Conservation (phyloP, 2,113 vertebrate species). For the Elgaria multicarinata region DNA sequence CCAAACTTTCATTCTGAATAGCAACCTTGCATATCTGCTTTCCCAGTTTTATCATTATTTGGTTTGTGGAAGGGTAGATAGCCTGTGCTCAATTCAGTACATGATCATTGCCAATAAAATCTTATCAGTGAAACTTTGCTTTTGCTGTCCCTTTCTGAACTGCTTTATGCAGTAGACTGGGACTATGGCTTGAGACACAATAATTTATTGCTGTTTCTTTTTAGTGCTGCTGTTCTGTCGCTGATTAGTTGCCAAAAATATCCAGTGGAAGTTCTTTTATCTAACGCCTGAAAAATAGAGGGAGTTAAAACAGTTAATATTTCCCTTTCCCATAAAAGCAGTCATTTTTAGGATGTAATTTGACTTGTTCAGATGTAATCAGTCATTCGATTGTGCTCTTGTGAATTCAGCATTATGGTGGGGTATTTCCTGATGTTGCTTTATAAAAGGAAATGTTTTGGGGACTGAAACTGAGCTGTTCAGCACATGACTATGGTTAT, state of each 20-base stretch:
- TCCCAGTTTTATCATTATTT: constrained; percentile 28
- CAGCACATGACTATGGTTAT: background rate
- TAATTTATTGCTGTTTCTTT: constrained; percentile 60
- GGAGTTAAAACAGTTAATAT: constrained; percentile 56
- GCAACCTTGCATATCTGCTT: background rate
- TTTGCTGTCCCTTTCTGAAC: constrained; percentile 51
- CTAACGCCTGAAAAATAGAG: constrained; percentile 54
- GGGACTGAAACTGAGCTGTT: background rate
- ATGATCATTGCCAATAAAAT: constrained; percentile 44
- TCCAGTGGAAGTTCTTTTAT: constrained; percentile 63
- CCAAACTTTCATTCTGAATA: background rate
- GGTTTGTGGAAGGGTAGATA: constrained; percentile 18
- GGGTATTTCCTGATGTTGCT: constrained; percentile 13
- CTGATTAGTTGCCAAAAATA: constrained; percentile 60
- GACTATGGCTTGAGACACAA: constrained; percentile 44
- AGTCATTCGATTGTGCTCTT: constrained; percentile 12
- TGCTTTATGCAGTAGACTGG: constrained; percentile 46
- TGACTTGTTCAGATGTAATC: constrained; percentile 40
- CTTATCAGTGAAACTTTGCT: background rate
- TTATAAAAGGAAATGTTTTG: constrained; percentile 9
- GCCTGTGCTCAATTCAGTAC: constrained; percentile 12
- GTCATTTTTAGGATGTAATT: constrained; percentile 39
- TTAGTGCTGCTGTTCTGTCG: constrained; percentile 41
- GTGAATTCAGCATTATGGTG: constrained; percentile 1
- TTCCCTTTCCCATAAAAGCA: constrained; percentile 63